Evolutionary conservation across 2,888 invertebrate species (phyloP).

Genomic region (Sesamia inferens): DNA sequence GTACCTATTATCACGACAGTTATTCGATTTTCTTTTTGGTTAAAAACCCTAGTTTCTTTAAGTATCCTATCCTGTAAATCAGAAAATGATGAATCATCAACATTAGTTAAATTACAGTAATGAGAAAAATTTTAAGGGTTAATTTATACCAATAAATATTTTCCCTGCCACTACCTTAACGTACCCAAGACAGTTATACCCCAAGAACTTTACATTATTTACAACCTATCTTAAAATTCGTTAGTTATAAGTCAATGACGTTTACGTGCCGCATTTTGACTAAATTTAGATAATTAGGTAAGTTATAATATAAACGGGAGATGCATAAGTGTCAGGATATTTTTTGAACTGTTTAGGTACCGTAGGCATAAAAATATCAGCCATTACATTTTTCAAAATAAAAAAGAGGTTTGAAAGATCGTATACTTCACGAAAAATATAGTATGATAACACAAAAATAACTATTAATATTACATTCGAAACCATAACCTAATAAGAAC

Average conservation of each 20-base stretch:
- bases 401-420: not conserved
- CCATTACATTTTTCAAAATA: constrained; percentile 1
- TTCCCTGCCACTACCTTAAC: not conserved
- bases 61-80: not conserved
- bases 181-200: constrained; percentile 4
- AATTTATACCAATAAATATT: constrained; percentile 1
- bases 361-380: not conserved
- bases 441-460: not conserved
- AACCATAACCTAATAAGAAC: not conserved
- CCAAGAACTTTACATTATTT: not conserved
- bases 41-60: not conserved
- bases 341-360: constrained; percentile 1
- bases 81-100: not conserved
- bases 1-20: not conserved
- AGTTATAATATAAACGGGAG: constrained; percentile 10
- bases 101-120: not conserved
- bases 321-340: constrained; percentile 5
- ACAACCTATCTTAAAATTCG: too few relatives aligned
- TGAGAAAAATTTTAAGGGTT: not conserved
- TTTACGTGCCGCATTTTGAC: not conserved
- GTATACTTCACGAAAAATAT: not conserved
- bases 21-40: not conserved
- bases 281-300: constrained; percentile 35
- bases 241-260: too few relatives aligned
- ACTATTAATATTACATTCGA: not conserved